Base-by-base conservation (phyloP, 2,888 invertebrate species). In the Abscondita cerata region DNA sequence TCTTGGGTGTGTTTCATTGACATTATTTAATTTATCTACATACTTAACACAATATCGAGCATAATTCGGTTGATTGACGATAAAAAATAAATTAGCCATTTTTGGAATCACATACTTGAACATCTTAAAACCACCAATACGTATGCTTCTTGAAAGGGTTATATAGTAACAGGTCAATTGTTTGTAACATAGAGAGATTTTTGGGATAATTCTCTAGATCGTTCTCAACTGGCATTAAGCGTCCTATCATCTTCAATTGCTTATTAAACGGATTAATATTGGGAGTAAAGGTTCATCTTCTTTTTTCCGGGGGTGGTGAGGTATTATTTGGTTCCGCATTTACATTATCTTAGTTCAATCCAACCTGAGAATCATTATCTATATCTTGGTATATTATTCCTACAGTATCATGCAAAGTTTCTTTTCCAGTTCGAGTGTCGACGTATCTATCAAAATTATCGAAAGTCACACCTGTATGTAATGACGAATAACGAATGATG, bases 121-220 rank as follows among this genome's bases (percentile, higher is more conserved):
- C n/a, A n/a, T n/a, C n/a, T n/a, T n/a, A n/a, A n/a, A n/a, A n/a
- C n/a, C n/a, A n/a, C n/a, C n/a, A n/a, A n/a, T n/a, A n/a, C n/a
- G n/a, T n/a, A n/a, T n/a, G n/a, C n/a, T n/a, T n/a, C n/a, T n/a
- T n/a, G n/a, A n/a, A n/a, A n/a, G n/a, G n/a, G n/a, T 46, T 0
- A 71, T 47, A 55, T 74, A 76, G 52, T 74, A 64, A 59, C 72
- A 62, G 4, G 75, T 51, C 2, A 74, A 60, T 13, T 12, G 6
- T 8, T 40, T 13, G 40, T 13, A 11, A 8, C 12, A 13, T 8
- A 5, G 40, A 5, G 6, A 40, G 12, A 40, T 4, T 13, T 8
- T 40, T 12, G 4, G 40, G 40, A 11, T 4, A 12, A 40, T n/a
- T n/a, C n/a, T n/a, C n/a, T n/a, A n/a, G n/a, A n/a, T n/a, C n/a